These are phyloP conservation scores for Coptotermes formosanus DNA, from an alignment of 1,140 invertebrate species.

Conservation along the genomic window DNA sequence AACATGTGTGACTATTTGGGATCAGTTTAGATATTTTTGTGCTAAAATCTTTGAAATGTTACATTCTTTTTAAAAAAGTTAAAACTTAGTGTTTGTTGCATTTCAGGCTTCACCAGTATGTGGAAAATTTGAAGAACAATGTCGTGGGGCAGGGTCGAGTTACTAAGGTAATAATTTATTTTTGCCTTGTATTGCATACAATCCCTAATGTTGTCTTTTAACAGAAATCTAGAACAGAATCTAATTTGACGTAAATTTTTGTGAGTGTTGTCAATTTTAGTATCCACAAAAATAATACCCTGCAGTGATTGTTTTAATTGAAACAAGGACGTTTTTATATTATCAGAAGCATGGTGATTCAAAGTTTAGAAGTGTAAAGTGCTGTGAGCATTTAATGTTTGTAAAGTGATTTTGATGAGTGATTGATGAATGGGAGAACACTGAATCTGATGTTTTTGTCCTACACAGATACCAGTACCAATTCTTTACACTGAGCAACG, in stretches of 20 bases:
- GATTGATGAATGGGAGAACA: no score
- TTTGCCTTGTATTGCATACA: neutral
- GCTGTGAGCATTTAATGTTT: no score
- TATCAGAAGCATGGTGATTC: no score
- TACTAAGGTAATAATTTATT: slow-evolving; percentile 41
- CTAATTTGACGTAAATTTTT: no score
- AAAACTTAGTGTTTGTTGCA: slow-evolving; percentile 13
- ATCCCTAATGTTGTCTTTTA: slow-evolving; percentile 29
- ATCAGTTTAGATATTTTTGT: neutral
- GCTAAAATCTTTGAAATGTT: neutral
- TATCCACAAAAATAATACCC: no score
- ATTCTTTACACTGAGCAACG: slow-evolving; percentile 18
- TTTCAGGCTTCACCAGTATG: slow-evolving; percentile 50
- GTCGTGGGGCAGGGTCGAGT: slow-evolving; percentile 54
- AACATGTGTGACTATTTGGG: neutral
- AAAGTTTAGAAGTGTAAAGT: no score
- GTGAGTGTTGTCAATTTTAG: no score
- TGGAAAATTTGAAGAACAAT: slow-evolving; percentile 54
- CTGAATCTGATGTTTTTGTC: neutral
- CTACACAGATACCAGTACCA: slow-evolving; percentile 15
- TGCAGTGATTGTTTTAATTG: no score
- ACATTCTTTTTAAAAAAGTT: no score
- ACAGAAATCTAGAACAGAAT: slow-evolving; percentile 22
- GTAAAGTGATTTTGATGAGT: no score
- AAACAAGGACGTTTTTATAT: no score